Conservation (phyloP, 2,888 invertebrate genomes). For the Myopa testacea region DNA sequence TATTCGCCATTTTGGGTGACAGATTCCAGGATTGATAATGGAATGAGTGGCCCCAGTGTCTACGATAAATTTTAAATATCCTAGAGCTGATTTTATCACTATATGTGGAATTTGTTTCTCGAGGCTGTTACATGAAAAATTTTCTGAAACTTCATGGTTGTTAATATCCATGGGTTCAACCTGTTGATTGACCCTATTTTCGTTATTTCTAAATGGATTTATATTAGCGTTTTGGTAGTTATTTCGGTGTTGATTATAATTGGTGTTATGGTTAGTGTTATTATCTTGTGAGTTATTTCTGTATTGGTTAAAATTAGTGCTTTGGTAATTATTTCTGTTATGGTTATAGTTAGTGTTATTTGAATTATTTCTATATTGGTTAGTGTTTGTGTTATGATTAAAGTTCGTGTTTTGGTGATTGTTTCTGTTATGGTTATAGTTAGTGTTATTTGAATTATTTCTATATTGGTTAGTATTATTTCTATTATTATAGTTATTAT, state of each 20-base stretch:
- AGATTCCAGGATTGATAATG: slow-evolving; percentile 40
- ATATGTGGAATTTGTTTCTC: slow-evolving; percentile 40
- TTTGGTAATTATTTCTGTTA: too few relatives aligned
- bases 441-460: too few relatives aligned
- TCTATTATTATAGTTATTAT: too few relatives aligned
- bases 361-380: too few relatives aligned
- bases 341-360: too few relatives aligned
- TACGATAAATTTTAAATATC: slow-evolving; percentile 42
- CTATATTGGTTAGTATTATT: too few relatives aligned
- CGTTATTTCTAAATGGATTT: too few relatives aligned
- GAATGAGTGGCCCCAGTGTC: slow-evolving; percentile 40
- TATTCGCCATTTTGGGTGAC: slow-evolving; percentile 34
- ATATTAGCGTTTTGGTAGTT: neutral
- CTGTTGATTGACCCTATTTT: too few relatives aligned
- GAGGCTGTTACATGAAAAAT: slow-evolving; percentile 39
- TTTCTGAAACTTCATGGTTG: slow-evolving; percentile 31
- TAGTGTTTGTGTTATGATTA: too few relatives aligned
- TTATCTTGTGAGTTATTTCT: neutral
- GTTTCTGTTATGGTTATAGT: too few relatives aligned
- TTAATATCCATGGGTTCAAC: slow-evolving; percentile 44
- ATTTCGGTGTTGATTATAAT: neutral
- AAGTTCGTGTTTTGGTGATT: too few relatives aligned
- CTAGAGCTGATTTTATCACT: slow-evolving; percentile 36
- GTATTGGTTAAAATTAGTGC: too few relatives aligned
- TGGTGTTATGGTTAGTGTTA: neutral